Base-by-base conservation (phyloP, 2,113 vertebrate genomes). In the Mesoclemmys tuberculata region DNA sequence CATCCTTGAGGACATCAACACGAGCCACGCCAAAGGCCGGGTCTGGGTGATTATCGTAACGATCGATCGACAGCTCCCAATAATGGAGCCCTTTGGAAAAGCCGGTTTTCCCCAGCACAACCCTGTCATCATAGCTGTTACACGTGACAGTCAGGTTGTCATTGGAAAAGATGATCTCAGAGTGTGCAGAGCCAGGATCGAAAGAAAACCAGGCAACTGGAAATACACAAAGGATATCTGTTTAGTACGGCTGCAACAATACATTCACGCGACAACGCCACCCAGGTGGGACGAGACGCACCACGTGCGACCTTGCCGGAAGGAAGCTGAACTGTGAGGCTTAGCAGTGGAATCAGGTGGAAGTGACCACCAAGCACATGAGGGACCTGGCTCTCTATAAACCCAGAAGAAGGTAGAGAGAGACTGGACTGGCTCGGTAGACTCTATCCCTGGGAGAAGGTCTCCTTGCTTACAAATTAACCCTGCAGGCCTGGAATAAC, bases 81-180 rank as follows among this genome's bases (percentile, higher is more conserved):
- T 99, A 99, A 93, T 99, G 99, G 35, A 99, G 98, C 2, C 99
- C 99, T 12, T 99, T 99, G 94, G 99, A 99, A 93, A 99, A 99
- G 68, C 99, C 99, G 0, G 99, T 98, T 93, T 99, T 99, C 0
- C 99, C 99, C 98, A 99, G 98, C 85, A 99, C 99, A 55, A 99
- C 99, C 38, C 99, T 98, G 98, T 99, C 99, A 3, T 99, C 99
- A 1, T 99, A 99, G 98, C 99, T 99, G 98, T 98, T 99, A 98
- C 99, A 99, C 31, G 99, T 99, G 98, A 99, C 99, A 0, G 99
- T 99, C 98, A 99, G 98, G 99, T 99, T 99, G 98, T 99, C 99
- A 5, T 99, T 99, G 94, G 99, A 99, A 94, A 99, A 98, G 97
- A 99, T 98, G 98, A 99, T 99, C 98, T 99, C 99, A 0, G 99